These are phyloP conservation scores for Hypothenemus hampei DNA, from an alignment of 1,140 invertebrate genomes.

Conservation along the genomic window DNA sequence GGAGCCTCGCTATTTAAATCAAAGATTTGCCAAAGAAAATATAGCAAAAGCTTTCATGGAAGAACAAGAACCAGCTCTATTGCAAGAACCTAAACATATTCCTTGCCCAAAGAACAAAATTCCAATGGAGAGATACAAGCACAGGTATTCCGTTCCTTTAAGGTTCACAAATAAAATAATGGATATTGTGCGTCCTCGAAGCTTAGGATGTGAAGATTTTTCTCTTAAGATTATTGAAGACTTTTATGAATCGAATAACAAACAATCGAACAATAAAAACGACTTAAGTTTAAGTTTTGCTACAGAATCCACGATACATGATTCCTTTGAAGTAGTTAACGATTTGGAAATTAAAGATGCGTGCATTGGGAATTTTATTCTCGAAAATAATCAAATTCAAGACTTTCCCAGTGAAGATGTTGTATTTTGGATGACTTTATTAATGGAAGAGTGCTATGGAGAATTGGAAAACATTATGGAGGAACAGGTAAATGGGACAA, in stretches of 20 bases:
- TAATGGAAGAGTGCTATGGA: slow-evolving; percentile 10
- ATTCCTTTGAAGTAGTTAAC: slow-evolving; percentile 12
- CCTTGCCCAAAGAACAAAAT: slow-evolving; percentile 13
- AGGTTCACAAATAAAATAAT: no score
- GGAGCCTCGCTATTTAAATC: slow-evolving; percentile 3
- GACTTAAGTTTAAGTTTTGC: slow-evolving; percentile 12
- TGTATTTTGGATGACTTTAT: slow-evolving; percentile 19
- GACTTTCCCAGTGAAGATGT: slow-evolving; percentile 8
- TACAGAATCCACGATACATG: slow-evolving; percentile 16
- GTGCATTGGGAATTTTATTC: background rate
- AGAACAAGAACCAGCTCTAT: slow-evolving; percentile 8
- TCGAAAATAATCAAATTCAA: background rate
- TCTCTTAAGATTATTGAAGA: no score
- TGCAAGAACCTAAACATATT: slow-evolving; percentile 16
- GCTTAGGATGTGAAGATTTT: background rate
- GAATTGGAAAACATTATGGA: slow-evolving; percentile 18
- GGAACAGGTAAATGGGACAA: slow-evolving; percentile 25
- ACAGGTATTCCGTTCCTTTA: slow-evolving; percentile 12
- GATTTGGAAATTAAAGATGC: slow-evolving; percentile 2
- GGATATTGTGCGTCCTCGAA: no score
- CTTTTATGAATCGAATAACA: no score
- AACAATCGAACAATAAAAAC: no score
- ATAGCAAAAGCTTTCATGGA: slow-evolving; percentile 9
- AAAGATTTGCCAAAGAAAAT: slow-evolving; percentile 18
- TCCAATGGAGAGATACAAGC: background rate